Base-by-base conservation (phyloP, 2,797 vertebrate genomes). In the Dicrostonyx torquatus region DNA sequence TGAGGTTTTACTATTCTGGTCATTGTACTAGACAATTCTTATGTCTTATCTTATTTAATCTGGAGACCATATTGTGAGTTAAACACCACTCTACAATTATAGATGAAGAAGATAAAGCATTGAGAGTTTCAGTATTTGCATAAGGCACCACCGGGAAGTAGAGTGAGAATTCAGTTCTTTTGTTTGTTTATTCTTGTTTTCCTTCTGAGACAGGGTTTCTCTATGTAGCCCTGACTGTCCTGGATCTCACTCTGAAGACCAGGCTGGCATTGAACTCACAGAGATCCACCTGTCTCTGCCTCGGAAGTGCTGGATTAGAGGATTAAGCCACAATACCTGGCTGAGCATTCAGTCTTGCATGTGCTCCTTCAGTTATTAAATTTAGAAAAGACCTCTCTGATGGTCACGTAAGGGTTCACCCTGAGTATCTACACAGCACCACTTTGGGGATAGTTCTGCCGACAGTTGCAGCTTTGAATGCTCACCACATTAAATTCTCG, bases 301-400 rank as follows among this genome's bases (percentile, higher is more conserved):
- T 70, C 66, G 1, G 0, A 3, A 70, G 34, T 70, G 17, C 66
- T 70, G 17, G 66, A 37, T 70, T 37, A 70, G 10, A 37, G 66
- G 34, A 4, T 20, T 37, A 17, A 7, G 17, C 17, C 66, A n/a
- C 6, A 6, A 68, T 13, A 18, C 3, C 34, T 70, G 66, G 15
- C 17, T 87, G 55, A 84, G 64, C 86, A 95, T 64, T 64, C 26
- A 64, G 58, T 64, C 45, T 83, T 34, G 43, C 60, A 90, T 45
- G 7, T 26, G 7, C 15, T 53, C 10, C 22, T 95, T 76, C 37
- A 73, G 53, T 75, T 20, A 20, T 60, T 75, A 24, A 93, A 50
- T 75, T 78, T 92, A 50, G 50, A 37, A 60, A 93, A 80, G 37
- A 6, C 72, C 88, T 1, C 66, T 82, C 50, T 93, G 86, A 96